Evolutionary conservation across 2,888 invertebrate genomes (phyloP).

Genomic region (Rhamphomyia laevipes): DNA sequence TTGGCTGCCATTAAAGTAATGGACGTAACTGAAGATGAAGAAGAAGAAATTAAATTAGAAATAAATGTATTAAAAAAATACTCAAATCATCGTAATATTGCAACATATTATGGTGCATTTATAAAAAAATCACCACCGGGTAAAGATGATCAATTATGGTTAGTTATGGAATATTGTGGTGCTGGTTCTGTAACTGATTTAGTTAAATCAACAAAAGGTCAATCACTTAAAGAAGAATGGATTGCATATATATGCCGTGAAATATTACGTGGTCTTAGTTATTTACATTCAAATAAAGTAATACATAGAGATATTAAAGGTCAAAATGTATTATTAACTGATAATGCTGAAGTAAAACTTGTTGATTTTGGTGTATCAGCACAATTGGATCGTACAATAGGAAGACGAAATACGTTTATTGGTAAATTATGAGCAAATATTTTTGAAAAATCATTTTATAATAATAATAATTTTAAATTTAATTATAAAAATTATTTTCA

Average conservation of each 20-base stretch:
- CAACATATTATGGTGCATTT: conserved; percentile 99
- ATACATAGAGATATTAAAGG: conserved; percentile 99
- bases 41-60: conserved; percentile 99
- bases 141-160: conserved; percentile 98
- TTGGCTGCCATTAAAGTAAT: conserved; percentile 99
- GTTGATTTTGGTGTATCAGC: conserved; percentile 99
- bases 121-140: conserved; percentile 98
- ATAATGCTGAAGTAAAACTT: conserved; percentile 99
- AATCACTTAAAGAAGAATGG: conserved; percentile 98
- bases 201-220: conserved; percentile 98
- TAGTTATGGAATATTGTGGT: conserved; percentile 99
- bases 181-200: conserved; percentile 98
- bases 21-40: conserved; percentile 99
- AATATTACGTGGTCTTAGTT: conserved; percentile 87
- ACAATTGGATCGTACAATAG: conserved; percentile 97
- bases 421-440: conserved; percentile 24
- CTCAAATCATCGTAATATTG: conserved; percentile 98
- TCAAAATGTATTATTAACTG: conserved; percentile 97
- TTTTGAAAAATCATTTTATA: background rate
- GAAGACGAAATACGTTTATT: conserved; percentile 96
- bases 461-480: background rate
- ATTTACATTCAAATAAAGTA: conserved; percentile 97
- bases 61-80: conserved; percentile 99
- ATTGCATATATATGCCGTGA: conserved; percentile 98
- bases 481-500: background rate